A percentile compares a stretch with the other conserved stretches of the same genome.
Conservation (phyloP, 2,113 vertebrate species). For the Sisor rabdophorus region DNA sequence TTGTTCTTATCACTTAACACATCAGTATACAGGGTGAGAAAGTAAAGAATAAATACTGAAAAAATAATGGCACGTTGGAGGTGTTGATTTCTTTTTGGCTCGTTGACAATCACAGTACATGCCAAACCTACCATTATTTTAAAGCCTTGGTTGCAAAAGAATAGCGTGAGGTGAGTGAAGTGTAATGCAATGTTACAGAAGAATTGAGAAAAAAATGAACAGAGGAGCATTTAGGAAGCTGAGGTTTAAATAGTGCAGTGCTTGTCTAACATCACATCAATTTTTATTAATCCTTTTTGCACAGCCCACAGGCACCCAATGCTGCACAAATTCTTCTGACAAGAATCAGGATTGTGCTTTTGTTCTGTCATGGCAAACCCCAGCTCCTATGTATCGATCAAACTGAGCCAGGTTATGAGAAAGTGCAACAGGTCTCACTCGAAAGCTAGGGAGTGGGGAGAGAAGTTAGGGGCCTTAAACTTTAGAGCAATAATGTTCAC, state of each 20-base stretch:
- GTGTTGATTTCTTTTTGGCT: not conserved
- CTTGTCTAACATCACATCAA: not conserved
- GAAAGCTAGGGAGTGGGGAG: slow-evolving; percentile 26
- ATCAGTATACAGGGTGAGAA: not conserved
- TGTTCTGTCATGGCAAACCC: slow-evolving; percentile 36
- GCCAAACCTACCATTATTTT: not conserved
- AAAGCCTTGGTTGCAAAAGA: not conserved
- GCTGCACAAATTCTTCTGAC: slow-evolving; percentile 27
- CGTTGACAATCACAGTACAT: not conserved
- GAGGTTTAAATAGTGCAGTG: not conserved
- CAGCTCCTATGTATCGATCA: slow-evolving; percentile 37
- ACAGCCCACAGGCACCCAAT: slow-evolving; percentile 1
- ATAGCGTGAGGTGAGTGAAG: not conserved
- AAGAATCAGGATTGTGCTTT: slow-evolving; percentile 28
- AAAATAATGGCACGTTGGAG: not conserved
- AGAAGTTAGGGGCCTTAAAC: slow-evolving; percentile 46
- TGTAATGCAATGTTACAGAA: not conserved
- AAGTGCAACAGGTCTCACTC: slow-evolving; percentile 44
- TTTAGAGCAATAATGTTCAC: slow-evolving; percentile 53
- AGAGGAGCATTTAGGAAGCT: not conserved
- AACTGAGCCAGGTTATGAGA: slow-evolving; percentile 49
- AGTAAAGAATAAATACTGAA: not conserved
- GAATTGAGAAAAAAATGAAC: not conserved
- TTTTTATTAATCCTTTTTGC: slow-evolving; percentile 11
- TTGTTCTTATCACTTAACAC: not conserved